These are phyloP conservation scores for Catagonus wagneri DNA, from an alignment of 2,113 vertebrate genomes.

Conservation along the genomic window DNA sequence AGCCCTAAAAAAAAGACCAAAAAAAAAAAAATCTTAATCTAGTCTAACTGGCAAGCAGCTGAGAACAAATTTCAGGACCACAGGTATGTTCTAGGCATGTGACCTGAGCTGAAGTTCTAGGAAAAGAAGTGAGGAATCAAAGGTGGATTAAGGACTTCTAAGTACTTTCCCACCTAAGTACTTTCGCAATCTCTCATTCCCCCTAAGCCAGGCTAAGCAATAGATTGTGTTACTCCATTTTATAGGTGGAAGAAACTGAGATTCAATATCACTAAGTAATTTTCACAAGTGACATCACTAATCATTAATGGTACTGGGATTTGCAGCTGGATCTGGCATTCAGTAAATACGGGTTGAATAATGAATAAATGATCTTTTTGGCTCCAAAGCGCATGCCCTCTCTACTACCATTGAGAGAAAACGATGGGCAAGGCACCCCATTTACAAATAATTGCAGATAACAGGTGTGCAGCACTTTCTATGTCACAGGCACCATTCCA, in stretches of 20 bases:
- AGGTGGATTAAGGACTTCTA: not conserved
- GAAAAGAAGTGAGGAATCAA: not conserved
- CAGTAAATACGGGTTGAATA: not conserved
- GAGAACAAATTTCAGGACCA: not conserved
- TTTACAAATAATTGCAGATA: not conserved
- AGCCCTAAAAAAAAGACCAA: too few relatives aligned
- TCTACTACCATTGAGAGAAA: not conserved
- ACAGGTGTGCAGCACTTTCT: not conserved
- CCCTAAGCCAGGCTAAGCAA: not conserved
- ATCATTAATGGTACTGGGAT: not conserved
- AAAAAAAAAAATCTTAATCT: not conserved
- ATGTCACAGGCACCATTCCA: too few relatives aligned
- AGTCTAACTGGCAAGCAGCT: not conserved
- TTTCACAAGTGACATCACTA: not conserved
- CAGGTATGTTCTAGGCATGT: too few relatives aligned
- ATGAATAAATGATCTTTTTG: not conserved
- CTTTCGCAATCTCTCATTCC: not conserved
- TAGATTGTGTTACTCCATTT: not conserved
- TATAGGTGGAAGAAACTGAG: not conserved
- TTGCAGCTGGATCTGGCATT: not conserved
- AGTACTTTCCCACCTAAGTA: not conserved
- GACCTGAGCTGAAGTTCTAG: not conserved
- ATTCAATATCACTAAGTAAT: not conserved
- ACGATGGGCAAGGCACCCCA: not conserved
- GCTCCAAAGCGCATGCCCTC: not conserved